Percentiles rank a stretch among this genome's conserved stretches.
Evolutionary conservation across 92 coral and sea anemone species (phyloP).

Genomic region (Epizoanthus stellaris): DNA sequence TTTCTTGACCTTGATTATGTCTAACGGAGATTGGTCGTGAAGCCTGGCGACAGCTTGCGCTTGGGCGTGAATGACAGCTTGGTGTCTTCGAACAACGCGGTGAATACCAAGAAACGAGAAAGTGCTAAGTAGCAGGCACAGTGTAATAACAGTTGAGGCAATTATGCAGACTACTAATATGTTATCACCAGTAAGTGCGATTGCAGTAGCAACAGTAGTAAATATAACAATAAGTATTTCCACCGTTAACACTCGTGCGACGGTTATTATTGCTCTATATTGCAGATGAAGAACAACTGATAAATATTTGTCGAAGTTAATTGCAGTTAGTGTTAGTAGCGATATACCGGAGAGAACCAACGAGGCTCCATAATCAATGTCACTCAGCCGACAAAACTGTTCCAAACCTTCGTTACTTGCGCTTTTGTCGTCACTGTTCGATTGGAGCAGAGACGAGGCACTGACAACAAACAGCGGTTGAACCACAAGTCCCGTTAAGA

Average conservation of each 20-base stretch:
- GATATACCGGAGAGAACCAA: not conserved
- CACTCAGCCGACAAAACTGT: not conserved
- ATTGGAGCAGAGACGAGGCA: not conserved
- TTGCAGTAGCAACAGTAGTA: too few species aligned
- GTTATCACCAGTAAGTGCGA: too few species aligned
- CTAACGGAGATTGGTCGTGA: not conserved
- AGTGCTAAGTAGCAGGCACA: not conserved
- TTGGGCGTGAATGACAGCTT: conserved; percentile 10
- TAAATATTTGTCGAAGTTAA: not conserved
- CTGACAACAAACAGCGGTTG: not conserved
- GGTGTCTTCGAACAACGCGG: conserved; percentile 28
- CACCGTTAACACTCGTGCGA: not conserved
- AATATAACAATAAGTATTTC: not conserved
- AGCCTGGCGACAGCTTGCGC: conserved; percentile 15
- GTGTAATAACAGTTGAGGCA: too few species aligned
- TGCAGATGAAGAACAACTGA: not conserved
- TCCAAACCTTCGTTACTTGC: not conserved
- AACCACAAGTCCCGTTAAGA: not conserved
- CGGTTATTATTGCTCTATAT: not conserved
- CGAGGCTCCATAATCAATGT: not conserved
- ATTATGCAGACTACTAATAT: too few species aligned
- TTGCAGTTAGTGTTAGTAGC: not conserved
- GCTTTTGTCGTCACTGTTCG: not conserved
- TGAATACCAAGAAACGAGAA: conserved; percentile 1
- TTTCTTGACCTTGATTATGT: not conserved